Evolutionary conservation across 2,113 vertebrate species (phyloP).

Genomic region (Prinia subflava): DNA sequence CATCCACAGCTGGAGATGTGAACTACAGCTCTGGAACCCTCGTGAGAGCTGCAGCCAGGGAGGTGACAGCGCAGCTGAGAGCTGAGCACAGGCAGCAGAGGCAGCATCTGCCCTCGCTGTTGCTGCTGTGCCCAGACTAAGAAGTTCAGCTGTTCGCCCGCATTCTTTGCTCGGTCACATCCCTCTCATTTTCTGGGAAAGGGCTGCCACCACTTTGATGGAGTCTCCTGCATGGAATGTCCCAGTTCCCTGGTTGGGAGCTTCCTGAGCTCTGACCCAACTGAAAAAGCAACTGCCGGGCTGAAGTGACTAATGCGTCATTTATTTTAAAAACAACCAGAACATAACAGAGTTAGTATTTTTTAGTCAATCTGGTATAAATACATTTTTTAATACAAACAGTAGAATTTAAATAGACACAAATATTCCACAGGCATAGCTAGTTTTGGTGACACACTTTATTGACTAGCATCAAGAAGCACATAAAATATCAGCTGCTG

Average conservation of each 20-base stretch:
- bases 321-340: not conserved
- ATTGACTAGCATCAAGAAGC: not conserved
- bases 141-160: accelerated
- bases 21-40: not conserved
- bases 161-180: not conserved
- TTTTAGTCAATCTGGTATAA: not conserved
- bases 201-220: not conserved
- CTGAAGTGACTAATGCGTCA: not conserved
- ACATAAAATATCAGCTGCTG: not conserved
- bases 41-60: not conserved
- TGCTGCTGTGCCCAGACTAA: not conserved
- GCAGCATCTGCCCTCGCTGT: not conserved
- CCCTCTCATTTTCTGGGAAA: not conserved
- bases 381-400: not conserved
- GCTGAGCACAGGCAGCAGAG: not conserved
- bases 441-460: not conserved
- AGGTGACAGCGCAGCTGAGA: not conserved
- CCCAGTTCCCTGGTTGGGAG: not conserved
- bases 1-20: not conserved
- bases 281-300: not conserved
- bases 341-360: not conserved
- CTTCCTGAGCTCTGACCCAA: not conserved
- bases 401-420: not conserved
- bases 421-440: not conserved
- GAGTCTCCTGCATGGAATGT: not conserved